These are phyloP conservation scores for Phthorimaea operculella DNA, from an alignment of 1,140 invertebrate species.

Conservation along the genomic window DNA sequence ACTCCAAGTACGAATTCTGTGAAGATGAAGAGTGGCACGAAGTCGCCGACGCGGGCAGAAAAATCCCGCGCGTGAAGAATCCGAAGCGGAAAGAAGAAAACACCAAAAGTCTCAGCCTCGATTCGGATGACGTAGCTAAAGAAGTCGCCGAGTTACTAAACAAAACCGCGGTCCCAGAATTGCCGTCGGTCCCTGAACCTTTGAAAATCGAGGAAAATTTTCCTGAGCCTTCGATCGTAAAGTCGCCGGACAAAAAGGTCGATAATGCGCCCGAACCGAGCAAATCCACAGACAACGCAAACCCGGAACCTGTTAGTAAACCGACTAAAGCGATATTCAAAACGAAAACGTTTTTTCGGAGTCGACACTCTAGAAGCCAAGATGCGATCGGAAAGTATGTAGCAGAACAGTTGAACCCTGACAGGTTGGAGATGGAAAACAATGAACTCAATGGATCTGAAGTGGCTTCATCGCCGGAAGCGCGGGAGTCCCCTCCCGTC, in stretches of 20 bases:
- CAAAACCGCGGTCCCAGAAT: conserved; percentile 66
- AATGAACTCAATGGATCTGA: conserved; percentile 51
- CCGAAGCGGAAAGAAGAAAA: conserved; percentile 51
- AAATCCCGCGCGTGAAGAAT: conserved; percentile 65
- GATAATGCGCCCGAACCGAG: conserved; percentile 43
- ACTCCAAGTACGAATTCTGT: conserved; percentile 69
- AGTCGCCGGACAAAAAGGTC: conserved; percentile 58
- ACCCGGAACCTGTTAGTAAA: conserved; percentile 39
- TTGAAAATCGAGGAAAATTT: conserved; percentile 64
- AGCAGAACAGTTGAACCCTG: conserved; percentile 57
- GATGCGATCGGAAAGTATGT: conserved; percentile 68
- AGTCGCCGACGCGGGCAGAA: conserved; percentile 61
- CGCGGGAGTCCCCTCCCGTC: conserved; percentile 43
- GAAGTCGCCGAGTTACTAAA: conserved; percentile 69
- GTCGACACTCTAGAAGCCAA: conserved; percentile 65
- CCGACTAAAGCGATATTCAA: conserved; percentile 63
- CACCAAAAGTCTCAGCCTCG: conserved; percentile 48
- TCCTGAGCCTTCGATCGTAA: conserved; percentile 58
- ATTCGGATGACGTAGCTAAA: conserved; percentile 63
- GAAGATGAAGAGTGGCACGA: conserved; percentile 67
- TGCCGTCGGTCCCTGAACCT: conserved; percentile 58
- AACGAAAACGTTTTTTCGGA: conserved; percentile 68
- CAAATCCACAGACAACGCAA: conserved; percentile 22
- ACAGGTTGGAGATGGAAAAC: conserved; percentile 49
- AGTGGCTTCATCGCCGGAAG: conserved; percentile 37